Base-by-base conservation (phyloP, 1,140 invertebrate genomes). In the Plectrocnemia conspersa region DNA sequence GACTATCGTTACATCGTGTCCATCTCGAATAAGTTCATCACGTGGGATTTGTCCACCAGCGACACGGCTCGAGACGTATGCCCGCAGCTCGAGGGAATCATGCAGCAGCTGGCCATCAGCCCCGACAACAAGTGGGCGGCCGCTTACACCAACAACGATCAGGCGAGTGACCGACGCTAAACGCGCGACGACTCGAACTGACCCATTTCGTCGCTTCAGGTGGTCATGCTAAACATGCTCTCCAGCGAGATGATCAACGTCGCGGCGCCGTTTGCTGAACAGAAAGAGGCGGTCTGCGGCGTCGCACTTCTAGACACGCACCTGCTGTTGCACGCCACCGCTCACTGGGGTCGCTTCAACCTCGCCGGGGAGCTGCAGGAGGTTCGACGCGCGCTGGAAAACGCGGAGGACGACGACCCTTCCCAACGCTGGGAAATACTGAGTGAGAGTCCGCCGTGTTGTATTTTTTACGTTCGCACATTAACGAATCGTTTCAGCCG, bases 71-170 rank as follows among this genome's bases (percentile, higher is more conserved):
- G 91, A 47, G 88, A 95, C 67, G 85, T 97, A 0, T 91, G 89
- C 75, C 93, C 93, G 0, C 91, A 91, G 35, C 84, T 97, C 16
- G 88, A 91, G 65, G 93, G 93, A 25, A 97, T 98, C 63, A 93
- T 99, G 86, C 91, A 96, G 70, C 89, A 92, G 64, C 72, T 98
- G 38, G 85, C 88, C n/a, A 74, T 99, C 5, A 96, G 91, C 57
- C 88, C 91, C 0, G 93, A 98, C 68, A 97, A 98, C 68, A 91
- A 93, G 70, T 97, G 89, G 77, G 93, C 91, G 1, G 89, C 91
- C n/a, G 91, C 94, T 3, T 95, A 85, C 66, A 97, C 94, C 1
- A 98, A 96, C 64, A 97, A 97, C 68, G 93, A 96, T 73, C 91
- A 96, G 72, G 85, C 87, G 69, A 70, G 58, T 66, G 27, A 7